Evolutionary conservation across 2,888 invertebrate species (phyloP).

Genomic region (Drosophila nr. perissopoda): DNA sequence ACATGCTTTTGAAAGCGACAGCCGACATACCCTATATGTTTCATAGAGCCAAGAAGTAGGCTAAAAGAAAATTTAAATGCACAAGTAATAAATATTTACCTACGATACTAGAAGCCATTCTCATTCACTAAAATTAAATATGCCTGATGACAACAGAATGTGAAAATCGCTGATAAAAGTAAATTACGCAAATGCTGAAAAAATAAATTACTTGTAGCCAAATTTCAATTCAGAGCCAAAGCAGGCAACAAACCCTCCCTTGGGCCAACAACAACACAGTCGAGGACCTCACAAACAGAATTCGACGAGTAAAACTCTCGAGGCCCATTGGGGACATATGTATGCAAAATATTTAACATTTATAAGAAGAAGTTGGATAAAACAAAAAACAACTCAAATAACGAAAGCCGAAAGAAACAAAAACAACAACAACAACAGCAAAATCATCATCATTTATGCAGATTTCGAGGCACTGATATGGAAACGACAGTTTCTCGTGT

Average conservation of each 20-base stretch:
- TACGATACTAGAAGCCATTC: neutral
- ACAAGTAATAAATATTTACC: neutral
- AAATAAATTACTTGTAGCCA: conserved; percentile 13
- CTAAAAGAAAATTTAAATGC: neutral
- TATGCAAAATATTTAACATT: conserved; percentile 66
- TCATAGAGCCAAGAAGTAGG: conserved; percentile 11
- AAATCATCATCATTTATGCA: conserved; percentile 81
- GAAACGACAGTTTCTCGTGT: conserved; percentile 58
- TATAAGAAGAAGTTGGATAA: conserved; percentile 58
- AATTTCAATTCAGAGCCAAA: conserved; percentile 55
- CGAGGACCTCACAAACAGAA: conserved; percentile 28
- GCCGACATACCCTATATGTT: neutral
- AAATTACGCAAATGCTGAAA: conserved; percentile 25
- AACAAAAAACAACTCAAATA: conserved; percentile 53
- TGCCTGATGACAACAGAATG: neutral
- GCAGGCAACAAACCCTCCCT: conserved; percentile 41
- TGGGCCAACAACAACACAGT: conserved; percentile 33
- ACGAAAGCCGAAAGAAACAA: conserved; percentile 56
- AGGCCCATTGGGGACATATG: conserved; percentile 40
- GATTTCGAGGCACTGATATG: conserved; percentile 72
- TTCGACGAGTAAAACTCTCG: conserved; percentile 23
- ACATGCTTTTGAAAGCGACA: neutral
- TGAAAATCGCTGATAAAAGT: conserved; percentile 7
- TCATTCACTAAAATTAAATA: neutral
- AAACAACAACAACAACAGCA: conserved; percentile 14